Evolutionary conservation across 2,888 invertebrate genomes (phyloP).

Genomic region (Tanytarsus gracilentus): DNA sequence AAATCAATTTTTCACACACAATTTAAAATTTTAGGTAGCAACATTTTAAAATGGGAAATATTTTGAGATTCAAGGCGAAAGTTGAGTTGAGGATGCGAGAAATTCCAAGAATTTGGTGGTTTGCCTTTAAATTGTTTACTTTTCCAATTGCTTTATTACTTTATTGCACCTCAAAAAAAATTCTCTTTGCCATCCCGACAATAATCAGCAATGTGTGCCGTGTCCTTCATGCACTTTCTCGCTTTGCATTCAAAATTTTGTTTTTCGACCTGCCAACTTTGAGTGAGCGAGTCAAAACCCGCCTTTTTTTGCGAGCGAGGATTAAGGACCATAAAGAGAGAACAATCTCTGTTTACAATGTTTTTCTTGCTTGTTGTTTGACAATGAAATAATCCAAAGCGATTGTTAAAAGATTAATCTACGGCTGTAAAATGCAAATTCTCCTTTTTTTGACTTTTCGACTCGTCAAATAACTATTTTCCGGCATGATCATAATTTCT

Average conservation of each 20-base stretch:
- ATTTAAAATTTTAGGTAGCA: too few species aligned
- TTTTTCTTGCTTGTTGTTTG: conserved; percentile 4
- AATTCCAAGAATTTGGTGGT: conserved; percentile 14
- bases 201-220: background rate
- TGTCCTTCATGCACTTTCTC: background rate
- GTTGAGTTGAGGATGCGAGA: conserved; percentile 9
- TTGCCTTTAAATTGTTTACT: conserved; percentile 6
- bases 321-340: background rate
- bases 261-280: background rate
- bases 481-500: too few species aligned
- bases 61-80: conserved; percentile 2
- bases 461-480: too few species aligned
- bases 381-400: conserved; percentile 11
- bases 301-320: background rate
- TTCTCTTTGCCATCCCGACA: background rate
- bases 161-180: too few species aligned
- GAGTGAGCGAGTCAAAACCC: background rate
- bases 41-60: background rate
- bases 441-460: background rate
- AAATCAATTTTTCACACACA: too few species aligned
- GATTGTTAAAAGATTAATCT: conserved; percentile 11
- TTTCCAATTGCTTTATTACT: conserved; percentile 10
- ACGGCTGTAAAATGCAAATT: conserved; percentile 8
- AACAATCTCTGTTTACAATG: background rate
- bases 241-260: background rate